Evolutionary conservation across 2,888 invertebrate genomes (phyloP).

Genomic region (Atrina japonica): DNA sequence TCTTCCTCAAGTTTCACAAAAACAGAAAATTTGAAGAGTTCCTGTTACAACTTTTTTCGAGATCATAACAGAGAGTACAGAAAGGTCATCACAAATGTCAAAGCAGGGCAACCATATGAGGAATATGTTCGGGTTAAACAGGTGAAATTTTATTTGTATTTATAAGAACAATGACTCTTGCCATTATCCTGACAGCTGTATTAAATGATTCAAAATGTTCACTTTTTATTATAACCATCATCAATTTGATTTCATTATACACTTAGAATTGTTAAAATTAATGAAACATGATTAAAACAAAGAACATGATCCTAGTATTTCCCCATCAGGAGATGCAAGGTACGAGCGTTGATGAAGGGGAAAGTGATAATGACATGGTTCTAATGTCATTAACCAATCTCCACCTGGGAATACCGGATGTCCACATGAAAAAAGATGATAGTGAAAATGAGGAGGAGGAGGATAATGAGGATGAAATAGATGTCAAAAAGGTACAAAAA

Average conservation of each 20-base stretch:
- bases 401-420: constrained; percentile 24
- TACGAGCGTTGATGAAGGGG: neutral
- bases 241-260: neutral
- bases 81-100: constrained; percentile 45
- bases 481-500: too few relatives aligned
- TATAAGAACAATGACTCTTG: neutral
- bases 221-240: too few relatives aligned
- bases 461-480: neutral
- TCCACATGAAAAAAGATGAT: neutral
- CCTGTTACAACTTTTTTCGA: neutral
- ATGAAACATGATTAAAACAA: neutral
- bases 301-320: neutral
- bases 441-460: neutral
- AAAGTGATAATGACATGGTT: constrained; percentile 38
- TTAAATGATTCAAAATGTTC: too few relatives aligned
- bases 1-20: neutral
- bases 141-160: constrained; percentile 32
- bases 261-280: neutral
- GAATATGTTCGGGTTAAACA: constrained; percentile 51
- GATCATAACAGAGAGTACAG: constrained; percentile 42
- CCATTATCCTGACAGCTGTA: neutral
- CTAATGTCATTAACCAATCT: constrained; percentile 38
- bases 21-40: neutral
- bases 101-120: constrained; percentile 53
- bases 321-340: constrained; percentile 23